phyloP scores from a whole-genome alignment of 2,113 vertebrate genomes.

The Tetrax tetrax region DNA sequence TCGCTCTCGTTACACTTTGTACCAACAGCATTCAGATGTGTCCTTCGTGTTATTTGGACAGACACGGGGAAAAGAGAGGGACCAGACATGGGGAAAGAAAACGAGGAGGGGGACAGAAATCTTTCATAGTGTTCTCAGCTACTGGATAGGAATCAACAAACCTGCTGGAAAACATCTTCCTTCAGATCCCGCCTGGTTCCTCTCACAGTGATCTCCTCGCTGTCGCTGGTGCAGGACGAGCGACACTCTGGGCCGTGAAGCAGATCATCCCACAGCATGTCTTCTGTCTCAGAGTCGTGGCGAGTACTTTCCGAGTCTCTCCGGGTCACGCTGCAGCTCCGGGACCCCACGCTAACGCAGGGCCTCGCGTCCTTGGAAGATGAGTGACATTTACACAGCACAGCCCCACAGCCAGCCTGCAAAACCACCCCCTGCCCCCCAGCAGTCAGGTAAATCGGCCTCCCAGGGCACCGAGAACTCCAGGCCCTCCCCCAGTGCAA shows the following conservation, averaged over 20 bases:
- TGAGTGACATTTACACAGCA: background rate
- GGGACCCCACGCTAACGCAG: conserved; percentile 31
- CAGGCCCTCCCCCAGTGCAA: rapidly evolving
- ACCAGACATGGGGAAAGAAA: too few species aligned
- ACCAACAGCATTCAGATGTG: background rate
- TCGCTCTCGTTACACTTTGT: rapidly evolving
- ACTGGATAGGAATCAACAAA: background rate
- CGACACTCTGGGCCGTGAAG: conserved; percentile 89
- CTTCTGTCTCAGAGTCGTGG: conserved; percentile 92
- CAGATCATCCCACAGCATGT: conserved; percentile 95
- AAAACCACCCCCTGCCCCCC: background rate
- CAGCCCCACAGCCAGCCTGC: rapidly evolving
- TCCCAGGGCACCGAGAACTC: background rate
- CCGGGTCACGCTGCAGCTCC: conserved; percentile 66
- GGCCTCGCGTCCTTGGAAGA: conserved; percentile 58
- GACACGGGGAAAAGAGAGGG: rapidly evolving
- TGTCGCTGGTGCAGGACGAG: conserved; percentile 89
- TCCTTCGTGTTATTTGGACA: rapidly evolving
- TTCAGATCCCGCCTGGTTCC: conserved; percentile 73
- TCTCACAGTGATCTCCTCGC: conserved; percentile 72
- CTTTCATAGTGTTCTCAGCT: background rate
- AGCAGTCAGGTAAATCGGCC: too few species aligned
- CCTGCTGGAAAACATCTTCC: conserved; percentile 90
- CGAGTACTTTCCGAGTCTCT: conserved; percentile 81
- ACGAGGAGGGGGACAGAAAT: too few species aligned